A percentile compares a stretch with the other conserved stretches of the same genome.
Conservation (phyloP, 2,888 invertebrate species). For the Plemyria rubiginata region DNA sequence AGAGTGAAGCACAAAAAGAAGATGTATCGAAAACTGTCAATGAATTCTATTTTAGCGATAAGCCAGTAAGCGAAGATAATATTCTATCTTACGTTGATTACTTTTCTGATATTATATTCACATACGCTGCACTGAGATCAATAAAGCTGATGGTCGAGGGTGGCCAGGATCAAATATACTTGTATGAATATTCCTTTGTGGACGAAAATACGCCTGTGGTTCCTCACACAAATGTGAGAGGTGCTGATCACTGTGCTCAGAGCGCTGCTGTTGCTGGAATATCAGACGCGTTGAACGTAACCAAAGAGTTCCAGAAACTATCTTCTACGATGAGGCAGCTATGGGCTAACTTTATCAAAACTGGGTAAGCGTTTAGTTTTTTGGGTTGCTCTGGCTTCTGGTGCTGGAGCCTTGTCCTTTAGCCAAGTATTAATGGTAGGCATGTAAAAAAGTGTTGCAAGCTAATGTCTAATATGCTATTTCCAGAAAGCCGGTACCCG, state of each 20-base stretch:
- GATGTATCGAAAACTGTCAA: slow-evolving; percentile 20
- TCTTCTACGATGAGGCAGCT: slow-evolving; percentile 43
- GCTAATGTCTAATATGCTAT: background rate
- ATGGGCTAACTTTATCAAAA: background rate
- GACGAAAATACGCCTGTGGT: slow-evolving; percentile 32
- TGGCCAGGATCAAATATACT: slow-evolving; percentile 51
- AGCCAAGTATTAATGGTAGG: too few relatives aligned
- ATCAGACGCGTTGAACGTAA: background rate
- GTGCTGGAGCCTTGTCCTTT: too few relatives aligned
- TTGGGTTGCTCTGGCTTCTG: too few relatives aligned
- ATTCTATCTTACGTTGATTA: slow-evolving; percentile 16
- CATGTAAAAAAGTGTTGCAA: too few relatives aligned
- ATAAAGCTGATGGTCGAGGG: slow-evolving; percentile 21
- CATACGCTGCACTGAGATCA: slow-evolving; percentile 13
- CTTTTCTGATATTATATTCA: slow-evolving; percentile 19
- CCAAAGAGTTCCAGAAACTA: slow-evolving; percentile 42
- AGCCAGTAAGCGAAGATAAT: slow-evolving; percentile 15
- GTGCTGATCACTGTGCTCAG: slow-evolving; percentile 9
- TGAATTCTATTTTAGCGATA: slow-evolving; percentile 23
- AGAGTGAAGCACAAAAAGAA: slow-evolving; percentile 15
- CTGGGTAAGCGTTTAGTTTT: background rate
- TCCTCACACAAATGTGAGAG: slow-evolving; percentile 9
- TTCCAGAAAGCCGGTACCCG: slow-evolving; percentile 11
- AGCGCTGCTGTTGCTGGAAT: background rate
- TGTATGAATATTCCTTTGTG: slow-evolving; percentile 56